Conservation (phyloP, 2,888 invertebrate genomes). For the Crioceris asparagi region DNA sequence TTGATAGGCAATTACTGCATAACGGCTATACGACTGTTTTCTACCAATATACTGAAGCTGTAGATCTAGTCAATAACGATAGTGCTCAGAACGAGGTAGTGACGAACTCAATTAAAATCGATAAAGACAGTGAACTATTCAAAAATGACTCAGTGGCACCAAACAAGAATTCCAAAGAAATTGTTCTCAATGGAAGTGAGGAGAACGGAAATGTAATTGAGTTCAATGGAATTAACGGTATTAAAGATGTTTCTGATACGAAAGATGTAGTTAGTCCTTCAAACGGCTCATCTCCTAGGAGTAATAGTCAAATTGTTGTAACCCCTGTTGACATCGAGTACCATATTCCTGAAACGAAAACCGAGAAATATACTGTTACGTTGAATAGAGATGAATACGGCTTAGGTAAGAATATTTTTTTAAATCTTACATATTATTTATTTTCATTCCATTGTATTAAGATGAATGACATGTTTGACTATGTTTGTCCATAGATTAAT, state of each 20-base stretch:
- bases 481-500: too few species aligned
- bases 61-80: slow-evolving; percentile 14
- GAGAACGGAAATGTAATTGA: too few species aligned
- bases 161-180: too few species aligned
- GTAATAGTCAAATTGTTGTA: slow-evolving; percentile 26
- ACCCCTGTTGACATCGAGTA: slow-evolving; percentile 31
- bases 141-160: too few species aligned
- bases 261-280: slow-evolving; percentile 8
- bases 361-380: slow-evolving; percentile 71
- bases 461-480: too few species aligned
- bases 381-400: slow-evolving; percentile 75
- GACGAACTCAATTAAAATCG: not conserved
- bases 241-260: not conserved
- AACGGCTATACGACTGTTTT: slow-evolving; percentile 48
- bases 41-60: slow-evolving; percentile 19
- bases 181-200: too few species aligned
- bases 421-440: too few species aligned
- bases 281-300: slow-evolving; percentile 23
- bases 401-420: slow-evolving; percentile 35
- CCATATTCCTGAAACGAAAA: slow-evolving; percentile 49
- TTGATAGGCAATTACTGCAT: slow-evolving; percentile 75
- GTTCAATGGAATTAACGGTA: too few species aligned
- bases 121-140: too few species aligned
- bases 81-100: slow-evolving; percentile 10
- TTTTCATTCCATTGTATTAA: too few species aligned